phyloP scores from a whole-genome alignment of 2,888 invertebrate species.

The Cantharis rustica region DNA sequence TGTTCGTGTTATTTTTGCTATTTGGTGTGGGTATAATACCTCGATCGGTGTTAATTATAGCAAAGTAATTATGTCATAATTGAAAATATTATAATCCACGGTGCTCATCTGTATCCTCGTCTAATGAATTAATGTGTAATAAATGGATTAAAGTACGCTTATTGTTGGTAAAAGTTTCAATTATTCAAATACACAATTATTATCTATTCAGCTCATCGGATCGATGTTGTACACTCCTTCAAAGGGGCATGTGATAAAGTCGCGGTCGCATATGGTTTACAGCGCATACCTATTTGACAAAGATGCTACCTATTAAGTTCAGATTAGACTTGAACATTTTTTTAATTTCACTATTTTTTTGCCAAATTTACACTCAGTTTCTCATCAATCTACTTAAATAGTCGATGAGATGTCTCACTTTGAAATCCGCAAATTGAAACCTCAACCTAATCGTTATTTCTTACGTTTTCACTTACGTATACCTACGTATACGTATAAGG shows the following conservation, averaged over 20 bases:
- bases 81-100: neutral
- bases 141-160: neutral
- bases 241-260: neutral
- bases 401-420: neutral
- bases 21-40: neutral
- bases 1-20: neutral
- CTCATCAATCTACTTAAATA: neutral
- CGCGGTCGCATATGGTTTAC: neutral
- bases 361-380: neutral
- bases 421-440: neutral
- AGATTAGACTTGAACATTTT: neutral
- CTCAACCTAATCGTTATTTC: neutral
- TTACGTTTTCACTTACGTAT: neutral
- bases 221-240: conserved; percentile 11
- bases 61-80: neutral
- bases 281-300: conserved; percentile 1
- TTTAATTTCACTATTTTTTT: neutral
- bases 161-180: neutral
- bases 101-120: neutral
- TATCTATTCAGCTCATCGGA: conserved; percentile 8
- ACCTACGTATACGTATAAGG: neutral
- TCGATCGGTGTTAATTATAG: neutral
- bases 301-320: neutral
- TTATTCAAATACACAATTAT: neutral
- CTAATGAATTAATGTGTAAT: neutral